Evolutionary conservation across 2,113 vertebrate genomes (phyloP).

Genomic region (Sapayoa aenigma): DNA sequence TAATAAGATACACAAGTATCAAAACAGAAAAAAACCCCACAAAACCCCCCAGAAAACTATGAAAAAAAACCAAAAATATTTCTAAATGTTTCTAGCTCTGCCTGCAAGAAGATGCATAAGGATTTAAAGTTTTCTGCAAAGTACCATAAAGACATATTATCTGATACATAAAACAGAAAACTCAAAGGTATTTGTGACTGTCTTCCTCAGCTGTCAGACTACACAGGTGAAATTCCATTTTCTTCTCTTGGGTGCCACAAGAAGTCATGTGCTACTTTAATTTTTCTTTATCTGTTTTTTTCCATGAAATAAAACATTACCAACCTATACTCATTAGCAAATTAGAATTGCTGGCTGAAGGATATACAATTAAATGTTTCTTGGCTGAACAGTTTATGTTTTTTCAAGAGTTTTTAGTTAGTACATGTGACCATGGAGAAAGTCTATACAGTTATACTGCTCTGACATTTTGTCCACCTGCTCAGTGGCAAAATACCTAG

Average conservation of each 20-base stretch:
- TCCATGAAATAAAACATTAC: not conserved
- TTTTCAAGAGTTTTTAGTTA: not conserved
- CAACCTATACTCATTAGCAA: not conserved
- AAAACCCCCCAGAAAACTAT: not conserved
- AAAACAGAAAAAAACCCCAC: not conserved
- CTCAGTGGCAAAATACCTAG: not conserved
- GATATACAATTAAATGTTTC: not conserved
- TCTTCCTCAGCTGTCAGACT: not conserved
- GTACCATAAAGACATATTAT: not conserved
- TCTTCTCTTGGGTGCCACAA: not conserved
- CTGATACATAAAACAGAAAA: not conserved
- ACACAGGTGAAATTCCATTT: not conserved
- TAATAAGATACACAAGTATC: not conserved
- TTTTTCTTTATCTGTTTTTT: not conserved
- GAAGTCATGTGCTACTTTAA: not conserved
- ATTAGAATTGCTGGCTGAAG: not conserved
- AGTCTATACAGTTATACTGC: not conserved
- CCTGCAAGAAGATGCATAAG: not conserved
- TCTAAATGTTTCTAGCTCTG: not conserved
- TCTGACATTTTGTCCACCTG: not conserved
- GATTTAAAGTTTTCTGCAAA: not conserved
- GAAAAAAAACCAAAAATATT: fast-evolving
- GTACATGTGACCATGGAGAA: not conserved
- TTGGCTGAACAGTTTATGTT: not conserved
- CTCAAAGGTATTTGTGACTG: not conserved